Evolutionary conservation across 2,888 invertebrate genomes (phyloP).

Genomic region (Drosophila bunnanda): DNA sequence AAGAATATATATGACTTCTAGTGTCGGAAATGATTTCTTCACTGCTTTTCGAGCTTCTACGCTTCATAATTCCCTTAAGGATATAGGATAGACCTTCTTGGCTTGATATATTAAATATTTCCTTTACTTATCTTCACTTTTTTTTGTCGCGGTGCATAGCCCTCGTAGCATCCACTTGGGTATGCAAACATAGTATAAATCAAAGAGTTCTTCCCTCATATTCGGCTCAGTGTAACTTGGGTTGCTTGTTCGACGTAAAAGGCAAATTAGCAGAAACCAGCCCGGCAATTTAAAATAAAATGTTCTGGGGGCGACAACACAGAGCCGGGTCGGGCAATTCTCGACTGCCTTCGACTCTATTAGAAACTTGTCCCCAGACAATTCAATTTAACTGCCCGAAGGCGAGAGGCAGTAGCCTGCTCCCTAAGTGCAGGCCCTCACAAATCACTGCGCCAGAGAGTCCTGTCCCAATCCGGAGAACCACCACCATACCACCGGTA

Average conservation of each 20-base stretch:
- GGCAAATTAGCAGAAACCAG: conserved; percentile 79
- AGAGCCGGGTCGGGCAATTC: conserved; percentile 32
- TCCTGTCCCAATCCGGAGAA: conserved; percentile 13
- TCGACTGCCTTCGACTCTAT: conserved; percentile 67
- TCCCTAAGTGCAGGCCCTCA: conserved; percentile 43
- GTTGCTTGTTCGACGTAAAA: conserved; percentile 59
- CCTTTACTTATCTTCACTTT: background rate
- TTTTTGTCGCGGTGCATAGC: conserved; percentile 11
- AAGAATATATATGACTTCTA: too few species aligned
- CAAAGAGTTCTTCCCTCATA: background rate
- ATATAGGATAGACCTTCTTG: too few species aligned
- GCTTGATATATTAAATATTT: too few species aligned
- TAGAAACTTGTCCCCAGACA: conserved; percentile 77
- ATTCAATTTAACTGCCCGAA: conserved; percentile 72
- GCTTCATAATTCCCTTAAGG: too few species aligned
- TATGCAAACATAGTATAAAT: conserved; percentile 33
- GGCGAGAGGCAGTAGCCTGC: conserved; percentile 41
- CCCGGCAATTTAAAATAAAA: conserved; percentile 73
- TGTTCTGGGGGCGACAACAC: conserved; percentile 53
- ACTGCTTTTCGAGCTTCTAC: too few species aligned
- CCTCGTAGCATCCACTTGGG: conserved; percentile 18
- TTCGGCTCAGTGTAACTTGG: conserved; percentile 31
- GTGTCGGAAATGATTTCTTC: too few species aligned
- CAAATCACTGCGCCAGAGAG: conserved; percentile 51
- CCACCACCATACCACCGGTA: conserved; percentile 45